Evolutionary conservation across 2,888 invertebrate species (phyloP), one percentile per base, ranked within the genome.

Genomic region (Cinara cedri): DNA sequence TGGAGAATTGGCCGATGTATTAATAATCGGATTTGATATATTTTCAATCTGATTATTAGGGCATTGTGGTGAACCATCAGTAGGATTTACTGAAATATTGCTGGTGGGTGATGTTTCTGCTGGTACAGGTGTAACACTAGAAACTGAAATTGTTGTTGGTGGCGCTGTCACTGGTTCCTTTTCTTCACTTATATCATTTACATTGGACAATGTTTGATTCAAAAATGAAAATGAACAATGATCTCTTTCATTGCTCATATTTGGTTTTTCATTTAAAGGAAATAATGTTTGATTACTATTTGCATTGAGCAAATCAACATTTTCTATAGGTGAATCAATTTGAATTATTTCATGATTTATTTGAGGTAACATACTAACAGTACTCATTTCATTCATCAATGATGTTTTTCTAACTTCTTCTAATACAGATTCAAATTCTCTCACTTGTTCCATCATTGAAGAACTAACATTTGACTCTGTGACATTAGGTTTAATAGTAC

Each of bases 401-500:
- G 85, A 85, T 42, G 84, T 85, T 65, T 84, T 84, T 0, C 85
- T 85, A 0, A 93, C 92, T 87, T 93, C 92, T 84, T 93, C 93
- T 81, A 93, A 87, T 0, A 93, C 93, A 87, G 92, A 91, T 84
- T 93, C 93, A 83, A 93, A 93, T 84, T 93, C 93, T 76, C 92
- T 87, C 11, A 93, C 85, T 84, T 93, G 93, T 85, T 93, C 93
- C 71, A 92, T 86, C 0, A 92, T 93, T 0, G 92, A 92, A 0
- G 92, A 91, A 84, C 92, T 92, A 84, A 74, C 81, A 83, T 90
- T 89, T 0, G 87, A 84, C 72, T 83, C 89, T 84, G 89, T 88
- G n/a, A 89, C 87, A 84, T 90, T 89, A 0, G 87, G 84, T 72
- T 83, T 75, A 76, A 80, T 82, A 81, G 82, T 87, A 81, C 83